Evolutionary conservation across 2,888 invertebrate genomes (phyloP).

Genomic region (Sepiola atlantica): DNA sequence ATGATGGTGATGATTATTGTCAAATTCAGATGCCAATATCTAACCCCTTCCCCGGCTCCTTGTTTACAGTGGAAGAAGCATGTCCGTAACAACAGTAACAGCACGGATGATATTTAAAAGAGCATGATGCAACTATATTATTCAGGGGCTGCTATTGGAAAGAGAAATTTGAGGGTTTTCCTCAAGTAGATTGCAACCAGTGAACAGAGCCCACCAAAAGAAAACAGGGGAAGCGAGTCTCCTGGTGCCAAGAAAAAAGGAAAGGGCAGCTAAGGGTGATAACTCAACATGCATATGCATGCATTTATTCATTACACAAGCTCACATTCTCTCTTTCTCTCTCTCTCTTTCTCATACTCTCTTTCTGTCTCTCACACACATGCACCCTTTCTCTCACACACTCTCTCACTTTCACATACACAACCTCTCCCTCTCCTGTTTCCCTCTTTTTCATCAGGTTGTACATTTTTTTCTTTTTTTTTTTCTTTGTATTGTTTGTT

Average conservation of each 20-base stretch:
- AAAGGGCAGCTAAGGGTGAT: conserved; percentile 16
- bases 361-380: too few relatives aligned
- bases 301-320: neutral
- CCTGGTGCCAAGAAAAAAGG: neutral
- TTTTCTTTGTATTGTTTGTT: neutral
- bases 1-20: neutral
- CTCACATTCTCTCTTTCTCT: neutral
- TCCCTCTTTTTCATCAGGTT: too few relatives aligned
- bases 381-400: too few relatives aligned
- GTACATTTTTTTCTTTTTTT: neutral
- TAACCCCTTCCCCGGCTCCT: neutral
- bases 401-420: too few relatives aligned
- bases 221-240: neutral
- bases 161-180: conserved; percentile 15
- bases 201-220: conserved; percentile 12
- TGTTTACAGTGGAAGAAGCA: neutral
- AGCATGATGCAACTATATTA: neutral
- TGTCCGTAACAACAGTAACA: neutral
- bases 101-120: neutral
- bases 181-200: neutral
- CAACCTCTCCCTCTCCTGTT: too few relatives aligned
- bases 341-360: neutral
- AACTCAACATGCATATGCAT: neutral
- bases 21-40: neutral
- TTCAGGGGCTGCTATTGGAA: neutral